Evolutionary conservation across 2,888 invertebrate genomes (phyloP), one percentile per base, ranked within the genome.

Genomic region (Julus scanicus): DNA sequence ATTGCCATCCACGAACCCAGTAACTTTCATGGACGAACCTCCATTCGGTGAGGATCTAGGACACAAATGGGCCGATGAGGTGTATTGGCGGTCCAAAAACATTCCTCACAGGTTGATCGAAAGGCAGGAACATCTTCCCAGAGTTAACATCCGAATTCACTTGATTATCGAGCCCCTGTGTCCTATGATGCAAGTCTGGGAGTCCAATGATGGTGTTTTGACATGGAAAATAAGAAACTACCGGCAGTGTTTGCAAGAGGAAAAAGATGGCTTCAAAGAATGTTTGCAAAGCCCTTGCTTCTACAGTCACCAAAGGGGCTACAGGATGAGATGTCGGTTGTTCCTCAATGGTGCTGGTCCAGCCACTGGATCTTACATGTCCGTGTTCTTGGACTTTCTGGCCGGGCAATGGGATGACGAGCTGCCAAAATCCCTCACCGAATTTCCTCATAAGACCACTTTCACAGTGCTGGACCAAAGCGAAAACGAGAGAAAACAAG

Each of bases 221-320:
- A 86, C 6, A 9, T 86, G 48, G 49, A 86, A 40, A 15, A 40
- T 86, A n/a, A 86, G 86, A 37, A 49, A 86, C 20, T 86, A 49
- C 20, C 4, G 15, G 6, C 37, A 48, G 48, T 17, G 11, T 17
- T 15, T 37, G 44, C 86, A 86, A 20, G 86, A 40, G 15, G 86
- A 86, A 20, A 44, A 53, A 86, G 86, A 86, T n/a, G 86, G 86
- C 8, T 0, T 86, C 8, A 48, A 15, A 29, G 86, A 86, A 48
- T 86, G 11, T 29, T 2, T 49, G n/a, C 49, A 15, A 11, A 87
- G 87, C 6, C 83, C 80, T 48, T 83, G 40, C 83, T 87, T 87
- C 40, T 87, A 87, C 84, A 87, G 71, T n/a, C 40, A 80, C 40
- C 29, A 40, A n/a, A 15, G 44, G 40, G 87, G 87, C 3, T 87